These are phyloP conservation scores for Sebastes alutus DNA, from an alignment of 2,797 vertebrate genomes.

Conservation along the genomic window DNA sequence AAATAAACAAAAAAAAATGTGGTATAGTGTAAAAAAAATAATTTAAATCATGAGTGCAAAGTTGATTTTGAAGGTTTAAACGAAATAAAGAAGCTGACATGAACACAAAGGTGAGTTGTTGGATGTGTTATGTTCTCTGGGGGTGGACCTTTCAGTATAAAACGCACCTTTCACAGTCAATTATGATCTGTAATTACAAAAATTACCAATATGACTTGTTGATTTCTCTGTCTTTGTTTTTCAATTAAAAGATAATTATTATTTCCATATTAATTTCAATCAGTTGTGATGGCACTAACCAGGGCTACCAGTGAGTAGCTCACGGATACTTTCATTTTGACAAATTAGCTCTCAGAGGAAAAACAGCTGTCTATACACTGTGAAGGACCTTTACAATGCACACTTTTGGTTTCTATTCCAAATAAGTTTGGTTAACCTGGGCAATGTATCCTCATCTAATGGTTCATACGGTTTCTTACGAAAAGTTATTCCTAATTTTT, in stretches of 20 bases:
- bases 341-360: too few species aligned
- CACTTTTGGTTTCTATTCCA: too few species aligned
- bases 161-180: not conserved
- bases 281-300: not conserved
- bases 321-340: too few species aligned
- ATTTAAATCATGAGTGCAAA: not conserved
- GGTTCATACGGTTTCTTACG: too few species aligned
- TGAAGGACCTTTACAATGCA: too few species aligned
- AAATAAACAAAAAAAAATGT: not conserved
- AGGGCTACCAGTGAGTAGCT: too few species aligned
- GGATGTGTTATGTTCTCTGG: not conserved
- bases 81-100: not conserved
- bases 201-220: not conserved
- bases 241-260: not conserved
- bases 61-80: not conserved
- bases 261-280: not conserved
- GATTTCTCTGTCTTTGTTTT: not conserved
- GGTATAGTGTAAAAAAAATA: not conserved
- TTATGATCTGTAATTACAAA: not conserved
- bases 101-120: not conserved
- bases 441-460: too few species aligned
- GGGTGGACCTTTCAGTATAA: not conserved
- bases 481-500: too few species aligned
- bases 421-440: too few species aligned
- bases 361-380: not conserved